phyloP scores from a whole-genome alignment of 2,888 invertebrate species.

The Cosmopolites sordidus region DNA sequence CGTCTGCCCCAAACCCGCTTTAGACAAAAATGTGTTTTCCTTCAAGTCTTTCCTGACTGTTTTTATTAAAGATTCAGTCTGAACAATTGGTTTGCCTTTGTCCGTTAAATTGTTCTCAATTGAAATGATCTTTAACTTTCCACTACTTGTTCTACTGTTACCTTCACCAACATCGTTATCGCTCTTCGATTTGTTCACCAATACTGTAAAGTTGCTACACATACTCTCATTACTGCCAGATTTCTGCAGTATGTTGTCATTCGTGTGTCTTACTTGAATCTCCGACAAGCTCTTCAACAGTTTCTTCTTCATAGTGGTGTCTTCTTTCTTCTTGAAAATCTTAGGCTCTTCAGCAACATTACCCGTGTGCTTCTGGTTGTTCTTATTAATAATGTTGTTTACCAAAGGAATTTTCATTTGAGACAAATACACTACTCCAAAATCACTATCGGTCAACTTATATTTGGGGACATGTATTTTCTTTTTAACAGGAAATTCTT shows the following conservation, averaged over 20 bases:
- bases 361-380: conserved; percentile 10
- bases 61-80: conserved; percentile 5
- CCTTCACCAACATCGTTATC: conserved; percentile 1
- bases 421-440: conserved; percentile 32
- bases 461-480: conserved; percentile 15
- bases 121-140: conserved; percentile 20
- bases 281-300: conserved; percentile 16
- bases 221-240: conserved; percentile 14
- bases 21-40: conserved; percentile 18
- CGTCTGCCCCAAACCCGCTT: conserved; percentile 10
- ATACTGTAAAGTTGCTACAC: conserved; percentile 17
- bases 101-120: conserved; percentile 9
- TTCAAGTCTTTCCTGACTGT: conserved; percentile 12
- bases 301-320: conserved; percentile 10
- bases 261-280: conserved; percentile 6
- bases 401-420: conserved; percentile 32
- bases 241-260: conserved; percentile 6
- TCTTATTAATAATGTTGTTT: conserved; percentile 36
- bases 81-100: neutral
- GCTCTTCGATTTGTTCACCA: conserved; percentile 12
- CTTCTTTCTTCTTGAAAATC: conserved; percentile 6
- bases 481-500: conserved; percentile 28
- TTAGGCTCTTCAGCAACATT: conserved; percentile 7
- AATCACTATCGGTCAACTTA: conserved; percentile 19
- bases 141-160: conserved; percentile 11